Base-by-base conservation (phyloP, 2,113 vertebrate species). In the Neolamprologus caudopunctatus region DNA sequence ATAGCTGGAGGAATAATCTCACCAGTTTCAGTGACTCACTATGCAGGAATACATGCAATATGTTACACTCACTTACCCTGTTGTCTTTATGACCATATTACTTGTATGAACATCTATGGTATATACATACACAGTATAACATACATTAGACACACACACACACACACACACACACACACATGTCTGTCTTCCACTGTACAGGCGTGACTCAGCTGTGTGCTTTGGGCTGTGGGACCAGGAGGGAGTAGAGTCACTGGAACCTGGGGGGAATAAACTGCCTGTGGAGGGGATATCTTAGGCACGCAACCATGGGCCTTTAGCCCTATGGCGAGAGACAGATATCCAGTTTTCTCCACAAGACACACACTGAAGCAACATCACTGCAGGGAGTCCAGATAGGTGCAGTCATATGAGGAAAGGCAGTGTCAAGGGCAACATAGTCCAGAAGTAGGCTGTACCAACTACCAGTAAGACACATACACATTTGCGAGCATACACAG, bases 201-300 rank as follows among this genome's bases (percentile, higher is more conserved):
- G 55, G 24, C n/a, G 19, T 94, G 87, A 91, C 85, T 93, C 93
- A 92, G 88, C 86, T 89, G 80, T 88, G 89, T 85, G 83, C 58
- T 91, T 73, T 81, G 80, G 57, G 92, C 68, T 45, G 35, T 7
- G 68, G 71, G 40, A 28, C 14, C 24, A n/a, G 71, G 71, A 19
- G 24, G 16, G 6, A 31, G 16, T 50, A 50, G 91, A 92, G 53
- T 95, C 91, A 88, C 51, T 28, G 63, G 33, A 33, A 88, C 68
- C 66, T 35, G 14, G 42, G 57, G 87, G 84, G 57, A 40, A 26
- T 28, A 45, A 57, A 81, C 85, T 63, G 87, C 75, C 84, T 78
- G 45, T 55, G 63, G 55, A 89, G 16, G 61, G 86, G 45, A 87
- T 83, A 80, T 83, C 68, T 26, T 31, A 89, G 82, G 78, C 89